Conservation (phyloP, 23 tunicate genomes). For the Phallusia fumigata region DNA sequence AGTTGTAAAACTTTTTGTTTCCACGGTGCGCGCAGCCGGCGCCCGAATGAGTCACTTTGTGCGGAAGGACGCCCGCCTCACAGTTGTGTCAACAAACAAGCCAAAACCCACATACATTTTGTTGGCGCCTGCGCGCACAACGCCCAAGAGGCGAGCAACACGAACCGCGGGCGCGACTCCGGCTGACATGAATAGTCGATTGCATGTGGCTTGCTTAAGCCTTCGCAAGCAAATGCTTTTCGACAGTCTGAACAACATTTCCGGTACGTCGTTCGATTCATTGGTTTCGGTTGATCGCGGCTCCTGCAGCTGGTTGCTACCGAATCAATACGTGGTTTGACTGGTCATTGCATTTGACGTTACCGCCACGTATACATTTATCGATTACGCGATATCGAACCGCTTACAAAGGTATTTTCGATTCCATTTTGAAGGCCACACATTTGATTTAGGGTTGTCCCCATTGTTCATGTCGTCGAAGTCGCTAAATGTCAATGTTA, state of each 20-base stretch:
- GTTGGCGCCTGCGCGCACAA: neutral
- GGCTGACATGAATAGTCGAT: neutral
- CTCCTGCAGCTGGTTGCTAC: neutral
- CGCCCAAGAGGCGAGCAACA: neutral
- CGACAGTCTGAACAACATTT: neutral
- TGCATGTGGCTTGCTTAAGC: neutral
- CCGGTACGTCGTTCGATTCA: slow-evolving; percentile 11
- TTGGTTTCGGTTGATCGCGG: slow-evolving; percentile 1
- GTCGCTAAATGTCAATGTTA: neutral
- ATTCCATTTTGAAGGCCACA: too few relatives aligned
- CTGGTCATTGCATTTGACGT: too few relatives aligned
- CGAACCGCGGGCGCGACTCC: neutral
- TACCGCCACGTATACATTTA: too few relatives aligned
- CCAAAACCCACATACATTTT: neutral
- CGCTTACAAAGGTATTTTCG: too few relatives aligned
- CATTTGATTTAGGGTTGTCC: neutral
- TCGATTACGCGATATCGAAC: too few relatives aligned
- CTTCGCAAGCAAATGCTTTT: neutral
- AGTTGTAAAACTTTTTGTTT: neutral
- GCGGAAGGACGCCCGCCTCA: slow-evolving; percentile 10
- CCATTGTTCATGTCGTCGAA: neutral
- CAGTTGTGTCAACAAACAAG: slow-evolving; percentile 14
- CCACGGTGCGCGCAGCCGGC: too few relatives aligned
- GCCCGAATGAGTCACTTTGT: neutral
- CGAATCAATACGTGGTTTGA: too few relatives aligned